Conservation (phyloP, 2,113 vertebrate species). For the Ursus arctos region DNA sequence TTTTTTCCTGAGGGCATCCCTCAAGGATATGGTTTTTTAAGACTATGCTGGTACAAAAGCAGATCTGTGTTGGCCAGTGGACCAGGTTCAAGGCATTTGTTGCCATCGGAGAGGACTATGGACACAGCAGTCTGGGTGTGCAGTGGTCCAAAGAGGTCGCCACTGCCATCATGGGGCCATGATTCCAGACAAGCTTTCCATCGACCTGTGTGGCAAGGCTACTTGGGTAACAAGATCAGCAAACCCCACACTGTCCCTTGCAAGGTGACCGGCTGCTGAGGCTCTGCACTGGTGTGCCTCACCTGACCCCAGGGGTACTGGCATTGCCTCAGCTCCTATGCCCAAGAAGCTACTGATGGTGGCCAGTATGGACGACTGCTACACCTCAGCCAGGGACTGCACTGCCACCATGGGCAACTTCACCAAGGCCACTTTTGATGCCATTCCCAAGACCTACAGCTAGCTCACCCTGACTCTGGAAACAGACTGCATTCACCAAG, state of each 20-base stretch:
- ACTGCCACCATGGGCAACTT: background rate
- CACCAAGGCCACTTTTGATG: background rate
- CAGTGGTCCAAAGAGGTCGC: background rate
- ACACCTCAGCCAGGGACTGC: background rate
- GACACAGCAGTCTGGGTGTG: rapidly evolving
- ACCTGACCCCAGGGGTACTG: background rate
- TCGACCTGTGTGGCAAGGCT: background rate
- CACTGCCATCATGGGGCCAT: background rate
- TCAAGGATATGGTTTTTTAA: background rate
- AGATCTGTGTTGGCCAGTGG: background rate
- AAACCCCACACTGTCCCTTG: background rate
- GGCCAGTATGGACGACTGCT: rapidly evolving
- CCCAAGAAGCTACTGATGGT: background rate
- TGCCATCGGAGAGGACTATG: background rate
- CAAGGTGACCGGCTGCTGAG: background rate
- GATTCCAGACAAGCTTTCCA: background rate
- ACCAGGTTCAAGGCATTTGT: background rate
- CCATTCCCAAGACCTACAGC: background rate
- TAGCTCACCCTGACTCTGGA: background rate
- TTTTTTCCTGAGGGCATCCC: background rate
- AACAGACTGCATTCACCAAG: background rate
- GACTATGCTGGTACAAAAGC: background rate
- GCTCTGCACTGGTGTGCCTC: background rate
- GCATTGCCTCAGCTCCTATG: background rate
- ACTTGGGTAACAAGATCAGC: background rate